phyloP scores from a whole-genome alignment of 1,140 invertebrate genomes.

The Lamellibrachia luymesi region DNA sequence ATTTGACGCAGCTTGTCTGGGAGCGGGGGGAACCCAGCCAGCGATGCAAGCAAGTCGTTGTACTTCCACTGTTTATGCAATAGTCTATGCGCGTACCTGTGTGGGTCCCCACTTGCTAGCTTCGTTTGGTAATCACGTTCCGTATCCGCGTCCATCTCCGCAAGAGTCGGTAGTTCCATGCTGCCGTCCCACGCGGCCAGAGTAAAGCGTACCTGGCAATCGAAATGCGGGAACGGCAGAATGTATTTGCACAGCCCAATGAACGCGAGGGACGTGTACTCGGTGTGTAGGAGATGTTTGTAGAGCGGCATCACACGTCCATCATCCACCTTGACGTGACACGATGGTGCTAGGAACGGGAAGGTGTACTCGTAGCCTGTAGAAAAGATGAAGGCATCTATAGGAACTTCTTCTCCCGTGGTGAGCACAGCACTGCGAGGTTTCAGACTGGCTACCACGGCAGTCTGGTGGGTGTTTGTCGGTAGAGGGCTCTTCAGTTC shows the following conservation, averaged over 20 bases:
- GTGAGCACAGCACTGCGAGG: background rate
- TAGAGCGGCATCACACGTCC: conserved; percentile 81
- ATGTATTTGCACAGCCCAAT: conserved; percentile 80
- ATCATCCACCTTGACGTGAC: conserved; percentile 71
- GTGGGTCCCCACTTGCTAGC: conserved; percentile 61
- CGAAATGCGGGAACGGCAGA: conserved; percentile 81
- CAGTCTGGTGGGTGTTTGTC: conserved; percentile 2
- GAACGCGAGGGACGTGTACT: conserved; percentile 74
- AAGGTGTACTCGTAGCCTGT: conserved; percentile 82
- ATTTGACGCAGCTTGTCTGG: conserved; percentile 50
- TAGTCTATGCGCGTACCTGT: conserved; percentile 74
- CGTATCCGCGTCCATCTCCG: conserved; percentile 69
- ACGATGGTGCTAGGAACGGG: conserved; percentile 73
- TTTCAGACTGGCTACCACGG: background rate
- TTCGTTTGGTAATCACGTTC: conserved; percentile 61
- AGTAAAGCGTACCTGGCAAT: conserved; percentile 77
- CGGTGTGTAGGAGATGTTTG: conserved; percentile 79
- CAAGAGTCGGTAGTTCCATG: conserved; percentile 65
- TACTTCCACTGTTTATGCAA: conserved; percentile 67
- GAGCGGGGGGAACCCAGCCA: conserved; percentile 64
- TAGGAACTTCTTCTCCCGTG: background rate
- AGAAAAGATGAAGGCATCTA: conserved; percentile 74
- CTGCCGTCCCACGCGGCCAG: conserved; percentile 67
- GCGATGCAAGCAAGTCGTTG: conserved; percentile 67
- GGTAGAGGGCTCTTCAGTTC: background rate